Percentiles rank a stretch among this genome's conserved stretches.
Evolutionary conservation across 2,113 vertebrate genomes (phyloP).

Genomic region (Poeciliopsis occidentalis): DNA sequence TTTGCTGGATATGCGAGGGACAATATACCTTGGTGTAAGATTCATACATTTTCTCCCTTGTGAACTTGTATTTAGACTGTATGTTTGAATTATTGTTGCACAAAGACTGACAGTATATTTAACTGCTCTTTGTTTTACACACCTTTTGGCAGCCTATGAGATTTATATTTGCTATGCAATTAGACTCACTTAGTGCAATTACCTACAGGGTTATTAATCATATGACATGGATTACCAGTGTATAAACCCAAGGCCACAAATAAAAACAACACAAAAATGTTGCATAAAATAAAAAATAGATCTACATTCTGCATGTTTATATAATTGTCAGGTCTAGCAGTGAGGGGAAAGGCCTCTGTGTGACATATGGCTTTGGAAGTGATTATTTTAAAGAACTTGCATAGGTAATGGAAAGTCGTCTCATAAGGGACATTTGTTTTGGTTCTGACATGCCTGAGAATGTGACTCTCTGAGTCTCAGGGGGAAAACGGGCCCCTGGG

Average conservation of each 20-base stretch:
- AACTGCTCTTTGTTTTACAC: not conserved
- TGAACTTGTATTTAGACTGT: not conserved
- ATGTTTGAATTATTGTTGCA: slow-evolving; percentile 8
- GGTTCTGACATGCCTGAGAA: slow-evolving; percentile 66
- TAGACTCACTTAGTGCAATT: slow-evolving; percentile 32
- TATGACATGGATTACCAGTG: not conserved
- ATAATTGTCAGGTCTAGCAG: slow-evolving; percentile 11
- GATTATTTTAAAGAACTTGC: slow-evolving; percentile 27
- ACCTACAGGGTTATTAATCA: not conserved
- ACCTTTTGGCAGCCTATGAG: slow-evolving; percentile 20
- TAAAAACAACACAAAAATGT: not conserved
- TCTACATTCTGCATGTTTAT: slow-evolving; percentile 7
- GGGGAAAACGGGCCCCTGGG: slow-evolving; percentile 54
- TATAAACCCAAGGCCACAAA: not conserved
- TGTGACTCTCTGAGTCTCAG: slow-evolving; percentile 34
- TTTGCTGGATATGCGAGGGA: too few relatives aligned
- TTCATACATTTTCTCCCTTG: not conserved
- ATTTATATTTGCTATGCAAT: slow-evolving; percentile 54
- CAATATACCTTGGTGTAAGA: not conserved
- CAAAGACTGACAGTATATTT: not conserved
- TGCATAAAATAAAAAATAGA: not conserved
- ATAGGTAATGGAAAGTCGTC: slow-evolving; percentile 56
- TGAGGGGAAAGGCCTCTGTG: not conserved
- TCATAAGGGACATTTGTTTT: slow-evolving; percentile 33
- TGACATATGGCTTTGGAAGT: slow-evolving; percentile 34